Base-by-base conservation (phyloP, 2,888 invertebrate genomes). In the Hecatera dysodea region DNA sequence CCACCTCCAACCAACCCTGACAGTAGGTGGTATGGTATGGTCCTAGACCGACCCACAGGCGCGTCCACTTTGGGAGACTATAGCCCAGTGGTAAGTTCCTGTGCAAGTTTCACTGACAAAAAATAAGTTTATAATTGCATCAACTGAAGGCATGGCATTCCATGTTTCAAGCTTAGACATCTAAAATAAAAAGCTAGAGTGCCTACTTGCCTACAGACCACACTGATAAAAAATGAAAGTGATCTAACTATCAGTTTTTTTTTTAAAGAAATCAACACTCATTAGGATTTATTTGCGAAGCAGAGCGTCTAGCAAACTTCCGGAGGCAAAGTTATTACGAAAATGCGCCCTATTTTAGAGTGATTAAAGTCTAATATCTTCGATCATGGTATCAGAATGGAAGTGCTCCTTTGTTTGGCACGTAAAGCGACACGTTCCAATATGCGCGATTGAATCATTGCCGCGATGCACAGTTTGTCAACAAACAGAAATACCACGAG, bases 401-500 rank as follows among this genome's bases (percentile, higher is more conserved):
- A 75, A 56, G 55, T 72, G 46, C 56, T 27, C 60, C 68, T 71
- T 80, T 80, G 85, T 85, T 85, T 78, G 67, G 63, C 48, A 72
- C 72, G 74, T 71, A 79, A 75, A 62, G 50, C 82, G 66, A 75
- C 63, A 72, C 70, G 80, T 78, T 66, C 67, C 78, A 76, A 80
- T 84, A 75, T 65, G 81, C 76, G 66, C 71, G 81, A 86, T 87
- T 86, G 87, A 89, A 85, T 88, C 88, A 88, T 85, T 84, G 83
- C 81, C 53, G 73, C 80, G 66, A 79, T 75, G 76, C 67, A 64
- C 63, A 84, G 87, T 89, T 88, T 89, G 86, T 89, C 89, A 89
- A 89, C 86, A 89, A 72, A 68, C 88, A 61, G 86, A 87, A 89
- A 89, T 89, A 89, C 74, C 83, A 70, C 74, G 80, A 70, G 72